A percentile compares a stretch with the other conserved stretches of the same genome.
Evolutionary conservation across 2,797 vertebrate species (phyloP).

Genomic region (Ctenopoma multispine): DNA sequence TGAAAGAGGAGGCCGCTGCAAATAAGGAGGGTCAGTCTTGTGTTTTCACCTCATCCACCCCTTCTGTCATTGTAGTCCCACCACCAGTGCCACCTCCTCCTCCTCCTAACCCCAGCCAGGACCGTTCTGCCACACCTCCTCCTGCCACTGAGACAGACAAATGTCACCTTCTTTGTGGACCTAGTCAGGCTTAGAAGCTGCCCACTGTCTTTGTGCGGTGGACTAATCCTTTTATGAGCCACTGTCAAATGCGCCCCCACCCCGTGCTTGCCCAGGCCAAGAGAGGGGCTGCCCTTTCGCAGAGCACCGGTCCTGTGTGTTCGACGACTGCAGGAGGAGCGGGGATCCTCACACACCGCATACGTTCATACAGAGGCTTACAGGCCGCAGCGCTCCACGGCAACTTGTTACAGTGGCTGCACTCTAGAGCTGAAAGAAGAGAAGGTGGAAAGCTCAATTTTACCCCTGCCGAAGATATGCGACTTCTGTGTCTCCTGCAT

Average conservation of each 20-base stretch:
- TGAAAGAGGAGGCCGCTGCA: slow-evolving; percentile 80
- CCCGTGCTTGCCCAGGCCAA: slow-evolving; percentile 53
- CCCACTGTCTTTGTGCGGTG: slow-evolving; percentile 86
- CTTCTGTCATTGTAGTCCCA: slow-evolving; percentile 82
- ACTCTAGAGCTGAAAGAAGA: slow-evolving; percentile 40
- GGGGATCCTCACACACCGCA: slow-evolving; percentile 67
- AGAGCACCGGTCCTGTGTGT: slow-evolving; percentile 54
- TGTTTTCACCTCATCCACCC: slow-evolving; percentile 85
- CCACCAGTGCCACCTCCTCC: slow-evolving; percentile 77
- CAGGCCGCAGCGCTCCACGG: slow-evolving; percentile 55
- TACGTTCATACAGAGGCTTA: slow-evolving; percentile 67
- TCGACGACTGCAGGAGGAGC: slow-evolving; percentile 73
- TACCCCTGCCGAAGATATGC: slow-evolving; percentile 56
- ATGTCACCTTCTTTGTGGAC: slow-evolving; percentile 89
- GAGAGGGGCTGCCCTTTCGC: slow-evolving; percentile 66
- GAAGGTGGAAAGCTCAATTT: slow-evolving; percentile 45
- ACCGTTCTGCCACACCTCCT: slow-evolving; percentile 69
- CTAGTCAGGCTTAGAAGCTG: slow-evolving; percentile 85
- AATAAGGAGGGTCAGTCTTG: slow-evolving; percentile 84
- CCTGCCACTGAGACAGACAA: slow-evolving; percentile 88
- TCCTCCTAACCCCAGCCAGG: slow-evolving; percentile 77
- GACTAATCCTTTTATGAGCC: slow-evolving; percentile 89
- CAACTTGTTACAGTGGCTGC: slow-evolving; percentile 58
- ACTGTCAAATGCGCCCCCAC: slow-evolving; percentile 79
- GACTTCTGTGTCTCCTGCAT: slow-evolving; percentile 70